Evolutionary conservation across 2,113 vertebrate genomes (phyloP), one percentile per base, ranked within the genome.

Genomic region (Heterotis niloticus): DNA sequence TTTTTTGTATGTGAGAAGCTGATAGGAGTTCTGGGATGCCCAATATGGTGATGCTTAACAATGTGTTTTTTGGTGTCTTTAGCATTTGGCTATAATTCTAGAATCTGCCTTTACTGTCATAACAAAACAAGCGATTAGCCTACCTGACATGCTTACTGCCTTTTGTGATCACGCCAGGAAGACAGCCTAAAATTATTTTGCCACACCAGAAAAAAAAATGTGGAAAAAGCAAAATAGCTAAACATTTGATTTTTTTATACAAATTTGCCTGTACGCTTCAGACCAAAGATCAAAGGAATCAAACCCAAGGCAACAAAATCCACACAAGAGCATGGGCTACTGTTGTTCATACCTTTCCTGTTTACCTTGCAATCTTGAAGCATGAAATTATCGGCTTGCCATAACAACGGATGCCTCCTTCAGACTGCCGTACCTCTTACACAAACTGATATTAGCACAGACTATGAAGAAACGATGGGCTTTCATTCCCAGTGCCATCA

Each of bases 171-270:
- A 24, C 34, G 24, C 20, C 51, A 72, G 17, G 69, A 54, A 71
- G 18, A 17, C 18, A 52, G 17, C 69, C 52, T 20, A n/a, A 12
- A 51, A 29, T 44, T 44, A 71, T 54, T 29, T 51, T 71, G 14
- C 69, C 29, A 71, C n/a, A 71, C 29, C 69, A 71, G 52, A 29
- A 71, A n/a, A 29, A 71, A n/a, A 62, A 12, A 16, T 71, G 20
- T 71, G 34, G 34, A 7, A 44, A 44, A 44, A 44, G 34, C 34
- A 29, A 71, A 14, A 71, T 54, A 71, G 7, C 34, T 52, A 29
- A 71, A 71, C 69, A 71, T 10, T 29, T 71, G 44, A 10, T 29
- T 44, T 71, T 70, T 51, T 18, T n/a, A 71, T 51, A 16, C 14
- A 54, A 71, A 72, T 54, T 62, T 54, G 69, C 69, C 69, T 23